These are phyloP conservation scores for Aulostomus chinensis DNA, from an alignment of 2,797 vertebrate genomes.

Conservation along the genomic window DNA sequence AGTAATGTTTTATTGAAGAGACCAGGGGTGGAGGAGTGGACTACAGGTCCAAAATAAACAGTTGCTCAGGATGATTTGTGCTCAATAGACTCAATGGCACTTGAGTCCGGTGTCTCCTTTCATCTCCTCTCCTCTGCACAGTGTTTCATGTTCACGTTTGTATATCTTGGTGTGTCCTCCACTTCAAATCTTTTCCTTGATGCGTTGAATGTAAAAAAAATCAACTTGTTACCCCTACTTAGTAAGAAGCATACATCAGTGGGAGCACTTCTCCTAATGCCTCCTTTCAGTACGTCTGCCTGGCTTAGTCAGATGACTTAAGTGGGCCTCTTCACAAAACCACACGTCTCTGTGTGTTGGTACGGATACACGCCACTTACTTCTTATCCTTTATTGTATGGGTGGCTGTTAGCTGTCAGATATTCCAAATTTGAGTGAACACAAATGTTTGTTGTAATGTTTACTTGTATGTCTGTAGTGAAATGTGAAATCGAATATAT, in stretches of 20 bases:
- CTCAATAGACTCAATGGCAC: constrained; percentile 57
- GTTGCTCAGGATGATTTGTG: constrained; percentile 62
- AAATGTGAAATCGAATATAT: too few relatives aligned
- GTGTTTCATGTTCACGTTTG: constrained; percentile 42
- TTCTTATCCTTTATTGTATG: too few relatives aligned
- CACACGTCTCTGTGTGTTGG: too few relatives aligned
- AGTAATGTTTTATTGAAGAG: constrained; percentile 63
- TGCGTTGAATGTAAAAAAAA: constrained; percentile 23
- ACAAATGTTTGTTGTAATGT: too few relatives aligned
- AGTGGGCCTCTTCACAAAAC: neutral
- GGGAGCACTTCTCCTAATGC: constrained; percentile 12
- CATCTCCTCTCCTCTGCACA: constrained; percentile 44
- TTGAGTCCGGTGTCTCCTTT: constrained; percentile 54
- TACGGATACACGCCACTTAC: too few relatives aligned
- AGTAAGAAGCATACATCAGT: constrained; percentile 18
- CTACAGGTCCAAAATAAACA: constrained; percentile 72
- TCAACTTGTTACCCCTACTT: constrained; percentile 1
- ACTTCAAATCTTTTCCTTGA: constrained; percentile 24
- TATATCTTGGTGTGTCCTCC: constrained; percentile 40
- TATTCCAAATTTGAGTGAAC: too few relatives aligned
- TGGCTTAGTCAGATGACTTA: neutral
- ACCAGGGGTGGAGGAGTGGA: constrained; percentile 46
- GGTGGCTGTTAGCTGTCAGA: too few relatives aligned
- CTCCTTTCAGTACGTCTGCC: constrained; percentile 7
- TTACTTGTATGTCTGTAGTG: too few relatives aligned